Conservation (phyloP, 2,797 vertebrate genomes). For the Luscinia megarhynchos region DNA sequence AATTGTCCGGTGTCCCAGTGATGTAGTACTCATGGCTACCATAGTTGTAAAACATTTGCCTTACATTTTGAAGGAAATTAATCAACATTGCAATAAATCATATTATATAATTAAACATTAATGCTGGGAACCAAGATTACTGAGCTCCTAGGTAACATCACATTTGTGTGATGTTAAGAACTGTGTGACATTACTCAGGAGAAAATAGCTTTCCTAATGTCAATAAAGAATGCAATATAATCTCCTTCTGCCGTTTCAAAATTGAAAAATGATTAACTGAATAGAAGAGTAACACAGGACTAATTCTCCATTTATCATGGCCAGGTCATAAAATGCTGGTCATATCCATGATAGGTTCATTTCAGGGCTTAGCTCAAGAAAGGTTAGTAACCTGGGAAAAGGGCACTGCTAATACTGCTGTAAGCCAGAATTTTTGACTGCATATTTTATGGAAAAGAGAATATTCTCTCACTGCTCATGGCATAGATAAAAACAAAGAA, state of each 20-base stretch:
- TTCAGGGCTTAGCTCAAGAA: neutral
- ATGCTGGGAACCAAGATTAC: neutral
- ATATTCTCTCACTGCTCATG: neutral
- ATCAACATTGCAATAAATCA: neutral
- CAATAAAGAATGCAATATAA: neutral
- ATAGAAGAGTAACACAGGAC: neutral
- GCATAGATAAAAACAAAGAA: neutral
- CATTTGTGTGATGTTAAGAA: neutral
- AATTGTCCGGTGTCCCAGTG: neutral
- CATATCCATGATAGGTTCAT: neutral
- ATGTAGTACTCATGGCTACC: neutral
- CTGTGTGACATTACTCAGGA: neutral
- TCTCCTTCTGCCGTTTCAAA: neutral
- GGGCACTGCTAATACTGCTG: neutral
- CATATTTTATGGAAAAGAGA: neutral
- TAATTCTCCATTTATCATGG: neutral
- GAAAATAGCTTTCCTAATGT: neutral
- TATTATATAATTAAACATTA: neutral
- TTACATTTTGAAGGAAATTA: conserved; percentile 2
- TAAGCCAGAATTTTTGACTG: neutral
- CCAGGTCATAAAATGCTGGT: neutral
- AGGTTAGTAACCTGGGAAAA: neutral
- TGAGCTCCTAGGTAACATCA: neutral
- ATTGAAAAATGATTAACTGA: conserved; percentile 15
- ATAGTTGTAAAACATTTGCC: neutral